phyloP scores from a whole-genome alignment of 2,113 vertebrate species.

The Peromyscus leucopus region DNA sequence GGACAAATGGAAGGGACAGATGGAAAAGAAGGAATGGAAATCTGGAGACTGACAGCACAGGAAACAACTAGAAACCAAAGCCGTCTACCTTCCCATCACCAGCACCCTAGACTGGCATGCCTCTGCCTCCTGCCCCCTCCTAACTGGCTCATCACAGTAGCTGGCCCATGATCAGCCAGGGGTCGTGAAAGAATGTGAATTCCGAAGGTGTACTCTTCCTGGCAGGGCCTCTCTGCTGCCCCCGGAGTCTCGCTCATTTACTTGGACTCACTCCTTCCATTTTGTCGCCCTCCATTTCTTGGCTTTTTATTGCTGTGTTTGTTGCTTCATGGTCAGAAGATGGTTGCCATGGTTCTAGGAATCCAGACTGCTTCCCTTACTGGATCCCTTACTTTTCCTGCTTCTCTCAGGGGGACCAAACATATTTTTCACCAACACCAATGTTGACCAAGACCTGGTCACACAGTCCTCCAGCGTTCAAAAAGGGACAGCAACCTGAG shows the following conservation, averaged over 20 bases:
- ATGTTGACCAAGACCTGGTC: neutral
- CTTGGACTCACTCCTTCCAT: neutral
- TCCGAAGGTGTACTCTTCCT: neutral
- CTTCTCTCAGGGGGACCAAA: neutral
- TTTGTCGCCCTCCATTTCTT: neutral
- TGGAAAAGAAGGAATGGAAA: neutral
- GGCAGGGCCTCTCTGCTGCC: neutral
- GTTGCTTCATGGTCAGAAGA: neutral
- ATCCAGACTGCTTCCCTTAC: neutral
- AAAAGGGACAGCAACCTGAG: neutral
- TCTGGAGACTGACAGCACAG: neutral
- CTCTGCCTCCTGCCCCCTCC: neutral
- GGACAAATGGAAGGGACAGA: neutral
- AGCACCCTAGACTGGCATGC: neutral
- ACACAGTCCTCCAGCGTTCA: no score
- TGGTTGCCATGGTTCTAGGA: constrained; percentile 18
- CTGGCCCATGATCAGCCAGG: neutral
- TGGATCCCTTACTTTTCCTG: neutral
- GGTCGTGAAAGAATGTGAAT: neutral
- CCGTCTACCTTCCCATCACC: neutral
- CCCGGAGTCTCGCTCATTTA: neutral
- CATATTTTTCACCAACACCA: neutral
- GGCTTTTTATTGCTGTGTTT: neutral
- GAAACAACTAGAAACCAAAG: constrained; percentile 23
- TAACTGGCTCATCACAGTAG: neutral